Evolutionary conservation across 2,797 vertebrate genomes (phyloP).

Genomic region (Salarias fasciatus): DNA sequence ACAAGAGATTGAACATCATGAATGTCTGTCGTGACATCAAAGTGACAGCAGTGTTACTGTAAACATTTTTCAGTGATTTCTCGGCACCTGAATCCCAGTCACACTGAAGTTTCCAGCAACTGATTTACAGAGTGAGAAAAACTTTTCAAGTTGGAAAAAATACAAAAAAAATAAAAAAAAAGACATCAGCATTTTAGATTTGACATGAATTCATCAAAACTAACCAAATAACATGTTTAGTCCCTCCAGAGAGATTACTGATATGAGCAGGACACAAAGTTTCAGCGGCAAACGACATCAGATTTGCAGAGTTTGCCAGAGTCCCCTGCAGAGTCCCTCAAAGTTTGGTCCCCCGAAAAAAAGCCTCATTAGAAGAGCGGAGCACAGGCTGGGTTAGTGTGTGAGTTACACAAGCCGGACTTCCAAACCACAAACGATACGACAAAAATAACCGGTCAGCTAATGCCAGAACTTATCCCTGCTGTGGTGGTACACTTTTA

Average conservation of each 20-base stretch:
- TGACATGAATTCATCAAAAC: conserved; percentile 8
- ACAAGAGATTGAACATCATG: no score
- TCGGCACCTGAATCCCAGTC: no score
- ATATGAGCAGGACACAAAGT: conserved; percentile 34
- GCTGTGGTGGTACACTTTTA: conserved; percentile 48
- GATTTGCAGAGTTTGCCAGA: conserved; percentile 35
- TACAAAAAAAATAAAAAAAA: neutral
- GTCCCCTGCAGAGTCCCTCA: conserved; percentile 54
- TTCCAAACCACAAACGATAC: conserved; percentile 47
- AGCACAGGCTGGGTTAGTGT: conserved; percentile 41
- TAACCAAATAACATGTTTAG: conserved; percentile 17
- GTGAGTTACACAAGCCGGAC: conserved; percentile 34
- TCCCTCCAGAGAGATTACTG: conserved; percentile 15
- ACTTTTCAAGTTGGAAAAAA: neutral
- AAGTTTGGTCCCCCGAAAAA: conserved; percentile 35
- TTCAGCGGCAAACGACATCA: conserved; percentile 46
- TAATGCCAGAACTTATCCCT: conserved; percentile 56
- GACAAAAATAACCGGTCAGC: conserved; percentile 57
- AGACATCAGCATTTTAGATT: neutral
- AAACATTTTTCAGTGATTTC: no score
- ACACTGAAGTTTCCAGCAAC: no score
- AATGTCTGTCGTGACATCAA: no score
- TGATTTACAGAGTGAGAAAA: no score
- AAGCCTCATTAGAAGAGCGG: conserved; percentile 62
- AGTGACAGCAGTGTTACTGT: no score